Evolutionary conservation across 1,140 invertebrate genomes (phyloP).

Genomic region (Hestina assimilis): DNA sequence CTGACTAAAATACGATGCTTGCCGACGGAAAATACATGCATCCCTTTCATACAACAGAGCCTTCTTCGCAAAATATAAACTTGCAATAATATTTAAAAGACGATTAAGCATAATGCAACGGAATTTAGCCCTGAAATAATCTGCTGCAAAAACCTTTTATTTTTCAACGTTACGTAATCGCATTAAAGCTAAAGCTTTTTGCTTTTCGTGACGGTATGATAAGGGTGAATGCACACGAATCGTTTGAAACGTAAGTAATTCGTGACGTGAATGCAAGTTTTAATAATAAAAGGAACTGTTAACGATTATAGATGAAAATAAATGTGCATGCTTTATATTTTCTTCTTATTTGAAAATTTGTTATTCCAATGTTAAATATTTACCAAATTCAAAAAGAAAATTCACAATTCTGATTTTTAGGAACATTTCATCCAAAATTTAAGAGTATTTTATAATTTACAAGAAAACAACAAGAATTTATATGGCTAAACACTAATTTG

Average conservation of each 20-base stretch:
- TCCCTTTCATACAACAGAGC: conserved; percentile 16
- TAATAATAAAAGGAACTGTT: background rate
- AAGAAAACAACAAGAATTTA: too few relatives aligned
- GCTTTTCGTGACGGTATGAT: conserved; percentile 6
- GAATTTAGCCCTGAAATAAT: conserved; percentile 6
- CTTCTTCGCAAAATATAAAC: conserved; percentile 14
- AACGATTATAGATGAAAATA: conserved; percentile 4
- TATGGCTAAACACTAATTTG: too few relatives aligned
- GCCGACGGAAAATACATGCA: background rate
- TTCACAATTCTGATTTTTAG: too few relatives aligned
- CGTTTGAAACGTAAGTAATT: conserved; percentile 2
- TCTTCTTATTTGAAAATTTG: background rate
- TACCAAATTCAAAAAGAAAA: too few relatives aligned
- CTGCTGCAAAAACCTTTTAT: background rate
- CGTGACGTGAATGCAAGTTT: conserved; percentile 6
- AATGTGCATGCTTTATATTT: background rate
- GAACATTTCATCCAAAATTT: too few relatives aligned
- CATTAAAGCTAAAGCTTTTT: background rate
- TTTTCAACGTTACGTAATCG: conserved; percentile 8
- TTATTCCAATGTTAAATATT: too few relatives aligned
- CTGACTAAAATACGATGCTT: conserved; percentile 6
- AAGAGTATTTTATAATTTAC: too few relatives aligned
- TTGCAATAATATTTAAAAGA: conserved; percentile 24
- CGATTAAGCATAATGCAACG: conserved; percentile 18
- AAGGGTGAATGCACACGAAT: conserved; percentile 4